Conservation (phyloP, 2,797 vertebrate species). For the Okamejei kenojei region DNA sequence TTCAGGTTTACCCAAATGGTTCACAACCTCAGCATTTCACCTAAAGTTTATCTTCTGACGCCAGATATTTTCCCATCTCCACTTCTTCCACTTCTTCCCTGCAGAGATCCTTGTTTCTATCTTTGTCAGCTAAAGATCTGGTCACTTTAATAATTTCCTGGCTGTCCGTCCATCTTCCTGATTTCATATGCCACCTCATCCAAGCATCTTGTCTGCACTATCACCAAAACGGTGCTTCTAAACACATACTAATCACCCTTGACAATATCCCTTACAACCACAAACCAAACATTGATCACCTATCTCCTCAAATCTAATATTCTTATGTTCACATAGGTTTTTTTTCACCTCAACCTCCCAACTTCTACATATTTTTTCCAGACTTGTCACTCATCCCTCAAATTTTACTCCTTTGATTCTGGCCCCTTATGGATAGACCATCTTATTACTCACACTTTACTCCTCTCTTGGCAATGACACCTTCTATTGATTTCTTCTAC, state of each 20-base stretch:
- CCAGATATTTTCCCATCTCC: background rate
- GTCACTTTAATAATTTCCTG: background rate
- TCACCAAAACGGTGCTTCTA: too few species aligned
- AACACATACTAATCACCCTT: too few species aligned
- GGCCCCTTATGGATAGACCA: background rate
- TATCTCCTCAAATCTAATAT: background rate
- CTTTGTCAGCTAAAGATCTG: background rate
- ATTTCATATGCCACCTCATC: background rate
- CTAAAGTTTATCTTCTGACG: background rate
- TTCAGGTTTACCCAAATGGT: background rate
- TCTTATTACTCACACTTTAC: background rate
- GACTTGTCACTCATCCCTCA: background rate
- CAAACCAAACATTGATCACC: background rate
- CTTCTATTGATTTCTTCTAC: background rate
- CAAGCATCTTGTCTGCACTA: background rate
- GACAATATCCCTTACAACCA: too few species aligned
- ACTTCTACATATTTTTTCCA: background rate
- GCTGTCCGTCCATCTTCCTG: background rate
- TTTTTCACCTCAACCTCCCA: background rate
- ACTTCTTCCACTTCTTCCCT: background rate
- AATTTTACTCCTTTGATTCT: background rate
- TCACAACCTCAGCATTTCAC: background rate
- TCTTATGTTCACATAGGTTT: background rate
- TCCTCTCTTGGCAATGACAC: background rate
- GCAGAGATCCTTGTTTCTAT: background rate